Percentiles rank a stretch among this genome's conserved stretches.
phyloP scores from a whole-genome alignment of 2,888 invertebrate species.

The Anoplius nigerrimus region DNA sequence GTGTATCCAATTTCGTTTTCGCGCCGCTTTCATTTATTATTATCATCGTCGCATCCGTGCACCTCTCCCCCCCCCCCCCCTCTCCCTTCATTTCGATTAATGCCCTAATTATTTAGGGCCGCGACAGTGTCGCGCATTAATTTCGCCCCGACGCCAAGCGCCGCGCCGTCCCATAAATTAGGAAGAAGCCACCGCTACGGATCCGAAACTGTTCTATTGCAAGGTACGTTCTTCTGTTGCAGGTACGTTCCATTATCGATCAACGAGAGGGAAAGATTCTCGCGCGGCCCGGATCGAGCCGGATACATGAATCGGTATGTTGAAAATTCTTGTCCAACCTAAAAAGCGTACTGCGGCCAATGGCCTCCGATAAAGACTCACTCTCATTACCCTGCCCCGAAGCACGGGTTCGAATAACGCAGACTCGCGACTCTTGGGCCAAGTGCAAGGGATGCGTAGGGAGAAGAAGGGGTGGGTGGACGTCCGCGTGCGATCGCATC shows the following conservation, averaged over 20 bases:
- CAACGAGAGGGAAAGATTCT: no score
- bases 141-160: neutral
- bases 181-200: no score
- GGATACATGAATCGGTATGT: no score
- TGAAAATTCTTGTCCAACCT: no score
- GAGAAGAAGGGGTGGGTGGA: slow-evolving; percentile 11
- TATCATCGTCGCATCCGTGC: slow-evolving; percentile 38
- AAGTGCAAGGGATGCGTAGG: neutral
- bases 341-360: no score
- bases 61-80: slow-evolving; percentile 25
- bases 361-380: no score
- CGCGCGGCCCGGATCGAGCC: no score
- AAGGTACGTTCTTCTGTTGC: slow-evolving; percentile 26
- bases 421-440: neutral
- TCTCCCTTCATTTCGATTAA: slow-evolving; percentile 22
- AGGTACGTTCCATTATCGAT: slow-evolving; percentile 28
- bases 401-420: no score
- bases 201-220: neutral
- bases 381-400: no score
- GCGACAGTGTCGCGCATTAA: slow-evolving; percentile 2
- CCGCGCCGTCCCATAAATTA: slow-evolving; percentile 3
- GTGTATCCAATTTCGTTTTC: slow-evolving; percentile 64
- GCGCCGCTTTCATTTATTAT: slow-evolving; percentile 62
- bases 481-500: slow-evolving; percentile 29
- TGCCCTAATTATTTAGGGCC: slow-evolving; percentile 7